Conservation (phyloP, 2,797 vertebrate genomes). For the Sorex maritimensis region DNA sequence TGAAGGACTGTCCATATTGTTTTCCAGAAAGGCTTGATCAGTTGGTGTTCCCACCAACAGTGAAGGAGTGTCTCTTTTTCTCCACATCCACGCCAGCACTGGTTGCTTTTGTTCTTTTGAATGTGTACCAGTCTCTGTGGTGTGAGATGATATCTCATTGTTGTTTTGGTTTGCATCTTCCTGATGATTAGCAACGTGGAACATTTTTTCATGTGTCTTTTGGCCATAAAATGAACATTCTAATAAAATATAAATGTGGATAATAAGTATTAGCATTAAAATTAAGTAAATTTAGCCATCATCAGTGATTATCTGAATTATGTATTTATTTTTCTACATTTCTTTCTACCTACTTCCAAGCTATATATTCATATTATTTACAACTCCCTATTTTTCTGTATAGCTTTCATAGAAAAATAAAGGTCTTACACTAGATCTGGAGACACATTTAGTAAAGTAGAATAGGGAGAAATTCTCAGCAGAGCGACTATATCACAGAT, state of each 20-base stretch:
- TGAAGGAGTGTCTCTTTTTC: no score
- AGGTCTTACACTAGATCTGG: not conserved
- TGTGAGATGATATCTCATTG: no score
- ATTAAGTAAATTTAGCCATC: not conserved
- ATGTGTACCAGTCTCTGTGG: no score
- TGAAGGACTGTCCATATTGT: no score
- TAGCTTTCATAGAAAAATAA: not conserved
- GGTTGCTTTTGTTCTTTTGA: no score
- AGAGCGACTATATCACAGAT: not conserved
- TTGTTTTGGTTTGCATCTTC: no score
- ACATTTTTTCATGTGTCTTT: no score
- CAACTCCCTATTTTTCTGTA: not conserved
- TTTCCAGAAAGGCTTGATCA: no score
- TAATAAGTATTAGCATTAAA: not conserved
- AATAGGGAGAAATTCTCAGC: not conserved
- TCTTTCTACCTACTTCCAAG: not conserved
- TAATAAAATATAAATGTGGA: constrained; percentile 2
- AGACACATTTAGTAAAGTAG: not conserved
- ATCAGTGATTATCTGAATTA: not conserved
- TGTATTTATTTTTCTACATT: not conserved
- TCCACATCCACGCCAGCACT: no score
- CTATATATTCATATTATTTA: not conserved
- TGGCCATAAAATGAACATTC: not conserved
- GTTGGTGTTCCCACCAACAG: no score
- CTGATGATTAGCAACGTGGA: no score